These are phyloP conservation scores for Actias luna DNA, from an alignment of 2,888 invertebrate species.

Conservation along the genomic window DNA sequence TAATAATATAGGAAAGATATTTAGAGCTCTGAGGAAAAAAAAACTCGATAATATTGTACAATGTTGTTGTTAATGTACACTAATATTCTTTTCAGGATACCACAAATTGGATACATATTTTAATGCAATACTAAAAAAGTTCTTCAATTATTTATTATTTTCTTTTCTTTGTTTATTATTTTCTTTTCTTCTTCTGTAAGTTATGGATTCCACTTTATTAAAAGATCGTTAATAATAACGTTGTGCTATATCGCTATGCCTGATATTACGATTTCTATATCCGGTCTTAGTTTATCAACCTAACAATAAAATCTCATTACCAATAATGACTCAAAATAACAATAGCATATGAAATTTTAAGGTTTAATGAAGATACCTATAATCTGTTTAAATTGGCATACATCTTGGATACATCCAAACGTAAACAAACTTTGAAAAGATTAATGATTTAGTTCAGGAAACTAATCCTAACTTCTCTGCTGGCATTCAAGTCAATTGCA, in stretches of 20 bases:
- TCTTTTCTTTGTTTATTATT: too few relatives aligned
- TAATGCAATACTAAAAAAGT: too few relatives aligned
- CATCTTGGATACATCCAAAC: conserved; percentile 23
- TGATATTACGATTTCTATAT: too few relatives aligned
- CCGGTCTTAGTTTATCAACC: neutral
- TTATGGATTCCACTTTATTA: too few relatives aligned
- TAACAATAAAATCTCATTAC: neutral
- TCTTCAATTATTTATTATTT: too few relatives aligned
- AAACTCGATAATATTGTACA: too few relatives aligned
- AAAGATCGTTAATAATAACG: too few relatives aligned
- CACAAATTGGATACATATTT: too few relatives aligned
- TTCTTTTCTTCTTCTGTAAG: too few relatives aligned
- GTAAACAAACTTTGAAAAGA: conserved; percentile 46
- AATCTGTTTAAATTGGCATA: neutral
- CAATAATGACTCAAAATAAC: neutral
- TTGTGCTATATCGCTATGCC: too few relatives aligned
- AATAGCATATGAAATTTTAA: neutral
- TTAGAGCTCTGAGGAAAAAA: neutral
- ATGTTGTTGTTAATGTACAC: too few relatives aligned
- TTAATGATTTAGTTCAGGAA: conserved; percentile 66
- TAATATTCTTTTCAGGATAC: too few relatives aligned
- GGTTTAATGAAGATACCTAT: neutral
- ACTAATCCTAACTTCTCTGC: conserved; percentile 60
- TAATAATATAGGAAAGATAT: neutral
- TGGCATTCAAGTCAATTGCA: conserved; percentile 57